Conservation (phyloP, 2,888 invertebrate genomes). For the Abscondita cerata region DNA sequence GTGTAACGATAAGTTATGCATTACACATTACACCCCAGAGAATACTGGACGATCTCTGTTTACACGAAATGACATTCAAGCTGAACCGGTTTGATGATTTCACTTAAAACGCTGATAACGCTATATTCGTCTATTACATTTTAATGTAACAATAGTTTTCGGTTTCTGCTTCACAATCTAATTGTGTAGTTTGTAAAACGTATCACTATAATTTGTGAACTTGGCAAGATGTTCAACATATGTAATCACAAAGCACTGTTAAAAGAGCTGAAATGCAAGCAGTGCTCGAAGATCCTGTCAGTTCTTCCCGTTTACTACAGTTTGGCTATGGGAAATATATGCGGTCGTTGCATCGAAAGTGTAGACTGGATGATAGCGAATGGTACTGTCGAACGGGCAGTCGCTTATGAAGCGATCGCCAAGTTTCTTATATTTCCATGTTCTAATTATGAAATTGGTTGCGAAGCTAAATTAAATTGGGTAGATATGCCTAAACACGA, state of each 20-base stretch:
- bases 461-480: constrained; percentile 38
- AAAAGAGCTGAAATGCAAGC: constrained; percentile 13
- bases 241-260: not conserved
- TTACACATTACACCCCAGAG: too few relatives aligned
- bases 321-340: constrained; percentile 15
- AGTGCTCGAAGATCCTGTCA: constrained; percentile 19
- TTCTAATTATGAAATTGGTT: constrained; percentile 45
- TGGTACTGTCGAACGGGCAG: constrained; percentile 15
- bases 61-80: too few relatives aligned
- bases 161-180: too few relatives aligned
- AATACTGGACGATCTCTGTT: too few relatives aligned
- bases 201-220: too few relatives aligned
- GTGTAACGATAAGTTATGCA: too few relatives aligned
- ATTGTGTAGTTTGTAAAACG: too few relatives aligned
- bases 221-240: constrained; percentile 12
- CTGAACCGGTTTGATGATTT: too few relatives aligned
- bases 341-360: constrained; percentile 15
- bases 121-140: too few relatives aligned
- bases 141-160: too few relatives aligned
- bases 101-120: too few relatives aligned
- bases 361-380: constrained; percentile 19
- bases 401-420: constrained; percentile 31
- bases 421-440: constrained; percentile 42
- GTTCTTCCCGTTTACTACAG: constrained; percentile 22
- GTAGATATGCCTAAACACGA: constrained; percentile 43